Evolutionary conservation across 2,888 invertebrate species (phyloP), one percentile per base, ranked within the genome.

Genomic region (Sepiola atlantica): DNA sequence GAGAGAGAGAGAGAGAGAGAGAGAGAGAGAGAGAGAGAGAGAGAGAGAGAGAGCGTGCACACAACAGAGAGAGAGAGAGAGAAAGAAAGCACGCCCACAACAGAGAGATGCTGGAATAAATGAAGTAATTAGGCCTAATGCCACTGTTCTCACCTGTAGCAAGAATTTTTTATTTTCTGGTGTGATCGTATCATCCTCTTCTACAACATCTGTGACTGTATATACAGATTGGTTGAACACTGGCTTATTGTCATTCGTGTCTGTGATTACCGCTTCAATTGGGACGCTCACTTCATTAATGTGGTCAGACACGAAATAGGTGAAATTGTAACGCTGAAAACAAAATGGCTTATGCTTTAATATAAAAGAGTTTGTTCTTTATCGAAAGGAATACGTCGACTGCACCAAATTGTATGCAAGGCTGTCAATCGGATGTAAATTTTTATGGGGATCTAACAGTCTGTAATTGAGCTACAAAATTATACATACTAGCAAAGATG

Each of bases 221-320:
- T 96, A 97, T 16, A 96, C 95, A 21, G 95, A 94, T 93, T 96
- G 94, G 97, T 99, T 99, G 98, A 99, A 99, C 96, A 99, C 99
- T 6, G 99, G 99, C 92, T 99, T 99, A 98, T 99, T 99, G 98
- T 99, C 99, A 98, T 99, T 99, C 96, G 99, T 99, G 97, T 99
- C 99, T 96, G 99, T 99, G 18, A 97, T 96, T 55, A 96, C 95
- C 10, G 97, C 96, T 93, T 96, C 96, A 35, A 97, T 97, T 54
- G 95, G 95, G 8, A 97, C 96, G 32, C 95, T 96, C 90, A 96
- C 96, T 92, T 99, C 99, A 97, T 99, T 99, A 97, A 99, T 99
- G 97, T 99, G 99, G 97, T 99, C 99, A 94, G 96, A 96, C 20
- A 96, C 97, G 95, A 95, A 97, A 94, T 96, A 96, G 95, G 96